Conservation (phyloP, 2,113 vertebrate species). For the Aegypius monachus region DNA sequence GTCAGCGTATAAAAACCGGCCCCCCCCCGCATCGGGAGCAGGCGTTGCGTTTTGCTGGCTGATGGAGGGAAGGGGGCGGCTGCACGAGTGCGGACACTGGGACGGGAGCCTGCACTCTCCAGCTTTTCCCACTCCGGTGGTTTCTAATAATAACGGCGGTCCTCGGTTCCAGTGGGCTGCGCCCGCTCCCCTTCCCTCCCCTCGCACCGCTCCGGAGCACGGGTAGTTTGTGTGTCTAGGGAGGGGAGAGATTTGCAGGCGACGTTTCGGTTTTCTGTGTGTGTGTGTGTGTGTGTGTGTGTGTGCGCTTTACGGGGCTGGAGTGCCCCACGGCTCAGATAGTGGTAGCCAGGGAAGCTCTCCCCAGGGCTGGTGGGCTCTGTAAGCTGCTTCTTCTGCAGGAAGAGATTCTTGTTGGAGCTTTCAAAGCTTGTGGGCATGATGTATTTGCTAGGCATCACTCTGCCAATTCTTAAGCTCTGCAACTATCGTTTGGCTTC, state of each 20-base stretch:
- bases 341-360: background rate
- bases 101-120: background rate
- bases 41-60: background rate
- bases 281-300: background rate
- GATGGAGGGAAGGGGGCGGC: slow-evolving; percentile 36
- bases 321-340: background rate
- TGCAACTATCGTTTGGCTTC: background rate
- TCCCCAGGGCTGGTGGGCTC: background rate
- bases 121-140: background rate
- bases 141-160: background rate
- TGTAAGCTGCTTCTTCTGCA: background rate
- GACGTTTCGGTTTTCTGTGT: background rate
- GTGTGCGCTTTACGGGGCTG: background rate
- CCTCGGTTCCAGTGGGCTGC: background rate
- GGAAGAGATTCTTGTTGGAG: background rate
- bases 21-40: background rate
- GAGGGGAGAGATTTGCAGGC: background rate
- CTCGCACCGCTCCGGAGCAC: background rate
- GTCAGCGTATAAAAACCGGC: background rate
- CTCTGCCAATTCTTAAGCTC: background rate
- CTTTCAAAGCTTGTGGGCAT: background rate
- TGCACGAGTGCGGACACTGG: background rate
- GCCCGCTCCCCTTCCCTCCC: background rate
- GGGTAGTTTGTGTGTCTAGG: background rate
- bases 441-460: background rate